phyloP scores from a whole-genome alignment of 2,797 vertebrate genomes.

The Syncerus caffer region DNA sequence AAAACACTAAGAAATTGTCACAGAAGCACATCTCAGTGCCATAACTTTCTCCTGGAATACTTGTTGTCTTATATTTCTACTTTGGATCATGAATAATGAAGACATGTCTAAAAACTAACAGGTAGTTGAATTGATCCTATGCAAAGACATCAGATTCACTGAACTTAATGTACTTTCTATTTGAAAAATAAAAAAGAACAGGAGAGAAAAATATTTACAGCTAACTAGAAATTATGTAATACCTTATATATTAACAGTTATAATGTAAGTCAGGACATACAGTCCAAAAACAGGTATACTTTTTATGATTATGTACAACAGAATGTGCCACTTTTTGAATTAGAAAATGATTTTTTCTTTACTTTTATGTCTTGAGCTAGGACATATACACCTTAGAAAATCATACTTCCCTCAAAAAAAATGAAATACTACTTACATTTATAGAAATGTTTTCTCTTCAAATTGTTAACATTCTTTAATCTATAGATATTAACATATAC shows the following conservation, averaged over 20 bases:
- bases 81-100: conserved; percentile 53
- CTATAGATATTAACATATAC: neutral
- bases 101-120: conserved; percentile 11
- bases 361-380: neutral
- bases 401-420: neutral
- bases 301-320: neutral
- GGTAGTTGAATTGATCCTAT: conserved; percentile 42
- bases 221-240: neutral
- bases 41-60: neutral
- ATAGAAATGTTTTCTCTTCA: neutral
- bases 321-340: neutral
- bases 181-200: neutral
- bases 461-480: neutral
- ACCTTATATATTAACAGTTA: neutral
- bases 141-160: conserved; percentile 49
- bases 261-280: neutral
- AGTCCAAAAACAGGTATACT: neutral
- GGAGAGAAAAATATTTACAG: neutral
- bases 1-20: neutral
- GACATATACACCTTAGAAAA: neutral
- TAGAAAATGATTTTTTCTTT: neutral
- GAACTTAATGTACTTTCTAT: neutral
- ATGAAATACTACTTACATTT: neutral
- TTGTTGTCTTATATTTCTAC: conserved; percentile 9
- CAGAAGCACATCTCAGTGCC: neutral